These are phyloP conservation scores for Hermetia illucens DNA, from an alignment of 1,140 invertebrate genomes.

Conservation along the genomic window DNA sequence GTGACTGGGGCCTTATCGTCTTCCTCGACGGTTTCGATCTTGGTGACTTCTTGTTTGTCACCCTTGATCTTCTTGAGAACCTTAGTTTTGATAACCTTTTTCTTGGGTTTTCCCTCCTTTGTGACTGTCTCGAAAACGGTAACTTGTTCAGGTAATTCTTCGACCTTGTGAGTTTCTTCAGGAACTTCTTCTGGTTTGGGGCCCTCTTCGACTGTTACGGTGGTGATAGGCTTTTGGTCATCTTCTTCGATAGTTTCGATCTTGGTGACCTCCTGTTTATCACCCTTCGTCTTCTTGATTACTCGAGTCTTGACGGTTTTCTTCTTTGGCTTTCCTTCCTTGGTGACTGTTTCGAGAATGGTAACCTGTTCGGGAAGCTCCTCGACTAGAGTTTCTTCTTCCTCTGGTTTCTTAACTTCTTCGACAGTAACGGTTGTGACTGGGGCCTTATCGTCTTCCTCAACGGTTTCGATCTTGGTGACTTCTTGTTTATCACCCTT, in stretches of 20 bases:
- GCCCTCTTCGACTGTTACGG: slow-evolving; percentile 14
- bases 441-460: slow-evolving; percentile 18
- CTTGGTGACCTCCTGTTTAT: slow-evolving; percentile 21
- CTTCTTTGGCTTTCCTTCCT: slow-evolving; percentile 7
- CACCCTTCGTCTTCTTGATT: slow-evolving; percentile 19
- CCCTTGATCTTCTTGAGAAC: slow-evolving; percentile 7
- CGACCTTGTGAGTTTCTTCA: slow-evolving; percentile 11
- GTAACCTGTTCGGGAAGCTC: slow-evolving; percentile 9
- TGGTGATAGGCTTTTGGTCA: slow-evolving; percentile 9
- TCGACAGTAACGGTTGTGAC: slow-evolving; percentile 14
- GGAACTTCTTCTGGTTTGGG: slow-evolving; percentile 15
- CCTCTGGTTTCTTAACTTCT: slow-evolving; percentile 8
- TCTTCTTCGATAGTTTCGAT: slow-evolving; percentile 18
- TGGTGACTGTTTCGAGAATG: slow-evolving; percentile 7
- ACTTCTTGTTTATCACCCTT: slow-evolving; percentile 10
- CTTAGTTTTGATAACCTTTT: slow-evolving; percentile 5
- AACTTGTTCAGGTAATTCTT: slow-evolving; percentile 29
- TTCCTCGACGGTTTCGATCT: slow-evolving; percentile 13
- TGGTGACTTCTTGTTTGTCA: slow-evolving; percentile 11
- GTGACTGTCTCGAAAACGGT: slow-evolving; percentile 7
- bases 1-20: slow-evolving; percentile 22
- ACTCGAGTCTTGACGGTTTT: slow-evolving; percentile 10
- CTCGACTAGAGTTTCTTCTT: slow-evolving; percentile 8
- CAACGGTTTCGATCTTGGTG: slow-evolving; percentile 16
- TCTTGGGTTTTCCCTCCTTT: slow-evolving; percentile 8